phyloP scores from a whole-genome alignment of 2,888 invertebrate species.

The Ischnus inquisitorius region DNA sequence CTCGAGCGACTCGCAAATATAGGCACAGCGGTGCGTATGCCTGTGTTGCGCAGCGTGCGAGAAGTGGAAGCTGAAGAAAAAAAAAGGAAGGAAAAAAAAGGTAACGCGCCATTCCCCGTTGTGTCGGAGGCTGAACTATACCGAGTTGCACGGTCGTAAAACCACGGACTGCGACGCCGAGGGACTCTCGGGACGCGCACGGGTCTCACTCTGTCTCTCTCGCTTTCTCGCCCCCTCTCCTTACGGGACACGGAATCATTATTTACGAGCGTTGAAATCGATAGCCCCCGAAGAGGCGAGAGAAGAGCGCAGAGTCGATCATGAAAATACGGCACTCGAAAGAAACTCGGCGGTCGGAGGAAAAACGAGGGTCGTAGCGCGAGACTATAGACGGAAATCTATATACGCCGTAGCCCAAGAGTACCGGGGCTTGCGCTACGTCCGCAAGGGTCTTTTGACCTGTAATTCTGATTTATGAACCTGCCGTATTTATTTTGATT shows the following conservation, averaged over 20 bases:
- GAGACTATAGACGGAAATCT: slow-evolving; percentile 23
- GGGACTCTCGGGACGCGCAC: slow-evolving; percentile 58
- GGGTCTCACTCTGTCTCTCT: slow-evolving; percentile 12
- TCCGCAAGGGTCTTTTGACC: slow-evolving; percentile 34
- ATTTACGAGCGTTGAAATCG: slow-evolving; percentile 83
- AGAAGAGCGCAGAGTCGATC: slow-evolving; percentile 75
- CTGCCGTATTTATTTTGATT: slow-evolving; percentile 20
- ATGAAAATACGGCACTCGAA: slow-evolving; percentile 77
- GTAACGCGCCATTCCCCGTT: slow-evolving; percentile 40
- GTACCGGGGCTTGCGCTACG: slow-evolving; percentile 14
- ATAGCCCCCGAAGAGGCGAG: slow-evolving; percentile 75
- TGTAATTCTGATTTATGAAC: slow-evolving; percentile 60
- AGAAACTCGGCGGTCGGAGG: slow-evolving; percentile 66
- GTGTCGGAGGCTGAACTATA: slow-evolving; percentile 49
- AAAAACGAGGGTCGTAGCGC: slow-evolving; percentile 65
- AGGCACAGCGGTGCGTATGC: slow-evolving; percentile 13
- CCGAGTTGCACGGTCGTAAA: slow-evolving; percentile 65
- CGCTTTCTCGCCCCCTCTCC: neutral
- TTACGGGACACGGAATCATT: slow-evolving; percentile 72
- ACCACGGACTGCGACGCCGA: slow-evolving; percentile 55
- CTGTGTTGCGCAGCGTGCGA: slow-evolving; percentile 6
- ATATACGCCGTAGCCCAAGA: slow-evolving; percentile 23
- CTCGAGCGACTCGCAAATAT: slow-evolving; percentile 7
- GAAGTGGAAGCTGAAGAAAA: slow-evolving; percentile 38
- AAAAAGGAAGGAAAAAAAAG: slow-evolving; percentile 28